Evolutionary conservation across 2,113 vertebrate genomes (phyloP).

Genomic region (Butorides virescens): DNA sequence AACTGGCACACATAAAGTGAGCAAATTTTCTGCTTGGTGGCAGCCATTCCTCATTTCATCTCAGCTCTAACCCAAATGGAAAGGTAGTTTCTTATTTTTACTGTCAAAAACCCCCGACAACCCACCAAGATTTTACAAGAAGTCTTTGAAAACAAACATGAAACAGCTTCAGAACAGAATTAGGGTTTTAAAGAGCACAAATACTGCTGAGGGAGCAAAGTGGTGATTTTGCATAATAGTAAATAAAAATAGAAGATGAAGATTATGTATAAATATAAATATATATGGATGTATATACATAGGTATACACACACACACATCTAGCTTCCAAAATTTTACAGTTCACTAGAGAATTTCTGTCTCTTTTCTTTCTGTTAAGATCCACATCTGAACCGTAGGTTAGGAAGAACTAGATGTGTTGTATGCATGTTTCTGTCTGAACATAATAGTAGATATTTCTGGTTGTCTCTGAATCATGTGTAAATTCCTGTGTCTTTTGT

Average conservation of each 20-base stretch:
- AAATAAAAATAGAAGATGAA: conserved; percentile 10
- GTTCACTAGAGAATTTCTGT: not conserved
- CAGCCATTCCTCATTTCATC: conserved; percentile 94
- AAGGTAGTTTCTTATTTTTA: conserved; percentile 86
- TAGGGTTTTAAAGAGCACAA: conserved; percentile 64
- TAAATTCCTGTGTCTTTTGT: not conserved
- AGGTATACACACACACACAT: not conserved
- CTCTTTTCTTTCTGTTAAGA: not conserved
- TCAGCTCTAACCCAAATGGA: conserved; percentile 87
- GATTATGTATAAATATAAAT: not conserved
- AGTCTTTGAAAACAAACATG: conserved; percentile 76
- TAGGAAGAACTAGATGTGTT: not conserved
- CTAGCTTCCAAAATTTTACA: not conserved
- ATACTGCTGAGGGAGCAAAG: conserved; percentile 68
- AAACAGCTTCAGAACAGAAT: conserved; percentile 69
- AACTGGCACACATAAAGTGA: conserved; percentile 99
- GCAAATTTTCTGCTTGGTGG: conserved; percentile 98
- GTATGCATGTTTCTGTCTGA: not conserved
- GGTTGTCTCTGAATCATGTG: not conserved
- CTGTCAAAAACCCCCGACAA: conserved; percentile 53
- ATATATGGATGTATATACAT: not conserved
- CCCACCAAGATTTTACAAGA: conserved; percentile 60
- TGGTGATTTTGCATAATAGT: conserved; percentile 39
- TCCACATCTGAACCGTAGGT: not conserved
- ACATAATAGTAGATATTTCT: not conserved